Percentiles rank a stretch among this genome's conserved stretches.
These are phyloP conservation scores for Holcopasites calliopsidis DNA, from an alignment of 1,140 invertebrate species.

Conservation along the genomic window DNA sequence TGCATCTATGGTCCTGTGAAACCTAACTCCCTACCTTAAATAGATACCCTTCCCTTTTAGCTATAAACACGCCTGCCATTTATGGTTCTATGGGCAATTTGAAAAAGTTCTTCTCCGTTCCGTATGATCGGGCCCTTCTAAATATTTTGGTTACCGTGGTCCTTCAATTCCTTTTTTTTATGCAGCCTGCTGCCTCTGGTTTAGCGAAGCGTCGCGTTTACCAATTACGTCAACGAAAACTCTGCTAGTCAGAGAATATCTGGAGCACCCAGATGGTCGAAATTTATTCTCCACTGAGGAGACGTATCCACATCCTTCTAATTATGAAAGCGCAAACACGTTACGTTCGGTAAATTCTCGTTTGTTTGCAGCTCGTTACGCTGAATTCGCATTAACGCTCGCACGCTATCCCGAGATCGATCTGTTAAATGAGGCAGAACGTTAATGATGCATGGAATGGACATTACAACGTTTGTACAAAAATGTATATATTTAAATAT, in stretches of 20 bases:
- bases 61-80: conserved; percentile 27
- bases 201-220: not conserved
- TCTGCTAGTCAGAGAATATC: not conserved
- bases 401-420: not conserved
- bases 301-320: conserved; percentile 15
- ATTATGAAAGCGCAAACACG: conserved; percentile 41
- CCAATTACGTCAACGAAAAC: too few relatives aligned
- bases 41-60: conserved; percentile 13
- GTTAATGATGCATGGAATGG: not conserved
- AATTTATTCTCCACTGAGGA: too few relatives aligned
- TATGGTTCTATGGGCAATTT: conserved; percentile 48
- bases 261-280: not conserved
- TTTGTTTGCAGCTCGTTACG: conserved; percentile 44
- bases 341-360: conserved; percentile 37
- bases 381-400: conserved; percentile 27
- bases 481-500: conserved; percentile 5
- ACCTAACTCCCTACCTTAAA: conserved; percentile 24
- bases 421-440: not conserved
- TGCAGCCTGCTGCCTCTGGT: not conserved
- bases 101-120: conserved; percentile 36
- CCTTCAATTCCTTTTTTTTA: not conserved
- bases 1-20: conserved; percentile 48
- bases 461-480: not conserved
- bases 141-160: conserved; percentile 52
- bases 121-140: conserved; percentile 33